Evolutionary conservation across 2,113 vertebrate genomes (phyloP).

Genomic region (Dromaius novaehollandiae): DNA sequence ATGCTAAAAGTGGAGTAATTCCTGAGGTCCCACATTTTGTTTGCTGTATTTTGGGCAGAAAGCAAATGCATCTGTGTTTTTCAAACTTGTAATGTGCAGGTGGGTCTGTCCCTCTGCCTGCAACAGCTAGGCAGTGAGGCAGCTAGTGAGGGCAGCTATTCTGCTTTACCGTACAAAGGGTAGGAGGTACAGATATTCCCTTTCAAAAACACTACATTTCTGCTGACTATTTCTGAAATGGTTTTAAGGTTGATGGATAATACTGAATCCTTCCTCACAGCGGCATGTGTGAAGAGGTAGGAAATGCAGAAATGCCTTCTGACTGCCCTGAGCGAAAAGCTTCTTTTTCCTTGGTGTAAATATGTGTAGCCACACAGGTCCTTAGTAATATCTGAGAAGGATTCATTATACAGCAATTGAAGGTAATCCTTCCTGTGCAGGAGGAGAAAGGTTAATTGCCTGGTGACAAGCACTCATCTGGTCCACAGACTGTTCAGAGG

Average conservation of each 20-base stretch:
- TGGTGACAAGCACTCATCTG: background rate
- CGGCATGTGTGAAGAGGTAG: background rate
- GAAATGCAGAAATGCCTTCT: background rate
- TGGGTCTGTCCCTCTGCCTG: background rate
- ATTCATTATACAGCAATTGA: background rate
- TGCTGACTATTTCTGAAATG: background rate
- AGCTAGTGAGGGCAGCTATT: background rate
- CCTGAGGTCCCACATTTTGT: slow-evolving; percentile 34
- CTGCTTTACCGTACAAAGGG: background rate
- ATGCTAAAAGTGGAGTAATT: slow-evolving; percentile 70
- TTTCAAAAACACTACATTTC: background rate
- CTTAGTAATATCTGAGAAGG: background rate
- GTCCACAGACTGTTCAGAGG: background rate
- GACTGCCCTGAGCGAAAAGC: background rate
- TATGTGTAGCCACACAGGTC: background rate
- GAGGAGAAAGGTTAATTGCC: background rate
- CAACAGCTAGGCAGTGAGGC: background rate
- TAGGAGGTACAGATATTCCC: background rate
- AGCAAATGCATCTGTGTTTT: slow-evolving; percentile 18
- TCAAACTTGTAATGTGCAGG: background rate
- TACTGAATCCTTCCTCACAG: background rate
- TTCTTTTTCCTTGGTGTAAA: background rate
- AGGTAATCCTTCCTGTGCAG: slow-evolving; percentile 21
- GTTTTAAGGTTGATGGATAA: background rate
- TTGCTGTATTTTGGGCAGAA: slow-evolving; percentile 35